Evolutionary conservation across 1,140 invertebrate species (phyloP).

Genomic region (Akabosia matsudoensis): DNA sequence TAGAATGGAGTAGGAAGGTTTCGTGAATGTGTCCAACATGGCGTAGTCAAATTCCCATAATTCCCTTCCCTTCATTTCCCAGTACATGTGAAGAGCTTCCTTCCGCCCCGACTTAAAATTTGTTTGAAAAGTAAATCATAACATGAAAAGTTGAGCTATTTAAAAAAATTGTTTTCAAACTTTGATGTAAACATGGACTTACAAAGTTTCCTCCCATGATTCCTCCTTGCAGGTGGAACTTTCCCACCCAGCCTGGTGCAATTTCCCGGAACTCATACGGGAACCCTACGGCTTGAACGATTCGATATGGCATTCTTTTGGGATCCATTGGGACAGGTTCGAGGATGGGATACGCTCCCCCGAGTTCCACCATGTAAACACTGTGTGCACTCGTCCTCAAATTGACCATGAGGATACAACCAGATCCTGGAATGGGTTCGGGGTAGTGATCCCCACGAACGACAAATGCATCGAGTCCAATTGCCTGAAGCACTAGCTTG

Average conservation of each 20-base stretch:
- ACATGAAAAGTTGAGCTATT: too few relatives aligned
- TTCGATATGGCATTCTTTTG: slow-evolving; percentile 5
- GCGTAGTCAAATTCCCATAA: slow-evolving; percentile 23
- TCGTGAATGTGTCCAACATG: slow-evolving; percentile 18
- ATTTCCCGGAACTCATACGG: slow-evolving; percentile 23
- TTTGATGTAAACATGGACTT: too few relatives aligned
- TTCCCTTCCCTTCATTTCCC: slow-evolving; percentile 1
- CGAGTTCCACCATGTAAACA: slow-evolving; percentile 22
- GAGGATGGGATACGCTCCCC: slow-evolving; percentile 25
- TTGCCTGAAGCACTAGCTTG: background rate
- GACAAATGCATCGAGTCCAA: slow-evolving; percentile 6
- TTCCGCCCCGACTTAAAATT: background rate
- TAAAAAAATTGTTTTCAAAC: too few relatives aligned
- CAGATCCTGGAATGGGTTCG: background rate
- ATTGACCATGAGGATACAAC: slow-evolving; percentile 9
- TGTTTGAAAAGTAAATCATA: slow-evolving; percentile 11
- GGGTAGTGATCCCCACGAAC: slow-evolving; percentile 3
- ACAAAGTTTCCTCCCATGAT: slow-evolving; percentile 2
- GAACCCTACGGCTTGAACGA: slow-evolving; percentile 20
- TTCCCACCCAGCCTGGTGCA: slow-evolving; percentile 11
- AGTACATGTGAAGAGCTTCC: background rate
- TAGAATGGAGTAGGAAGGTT: background rate
- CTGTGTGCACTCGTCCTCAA: background rate
- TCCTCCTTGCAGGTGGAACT: slow-evolving; percentile 5
- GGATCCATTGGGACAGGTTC: slow-evolving; percentile 26